Percentiles rank a stretch among this genome's conserved stretches.
Conservation (phyloP, 1,140 invertebrate species). For the Nasonia giraulti region DNA sequence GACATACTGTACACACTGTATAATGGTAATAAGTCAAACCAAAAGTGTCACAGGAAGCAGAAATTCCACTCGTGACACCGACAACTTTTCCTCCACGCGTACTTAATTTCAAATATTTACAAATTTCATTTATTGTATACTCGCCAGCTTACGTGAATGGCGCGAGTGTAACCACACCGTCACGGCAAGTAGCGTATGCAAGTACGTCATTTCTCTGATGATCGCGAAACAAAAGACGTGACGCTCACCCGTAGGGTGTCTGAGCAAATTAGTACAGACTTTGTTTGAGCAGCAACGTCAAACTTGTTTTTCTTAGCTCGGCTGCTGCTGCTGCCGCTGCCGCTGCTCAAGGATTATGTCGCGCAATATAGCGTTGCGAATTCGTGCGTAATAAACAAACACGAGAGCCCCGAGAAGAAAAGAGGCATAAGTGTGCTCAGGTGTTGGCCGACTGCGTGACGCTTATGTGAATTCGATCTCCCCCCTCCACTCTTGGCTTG, state of each 20-base stretch:
- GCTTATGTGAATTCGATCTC: not conserved
- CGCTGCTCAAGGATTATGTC: not conserved
- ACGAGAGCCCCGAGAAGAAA: not conserved
- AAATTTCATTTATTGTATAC: too few relatives aligned
- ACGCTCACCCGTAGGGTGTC: not conserved
- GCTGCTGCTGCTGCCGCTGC: not conserved
- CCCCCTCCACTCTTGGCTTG: too few relatives aligned
- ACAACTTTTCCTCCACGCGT: too few relatives aligned
- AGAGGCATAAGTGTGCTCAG: not conserved
- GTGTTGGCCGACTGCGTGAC: not conserved
- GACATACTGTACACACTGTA: too few relatives aligned
- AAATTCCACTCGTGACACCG: too few relatives aligned
- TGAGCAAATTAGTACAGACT: not conserved
- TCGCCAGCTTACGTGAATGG: too few relatives aligned
- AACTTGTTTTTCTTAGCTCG: not conserved
- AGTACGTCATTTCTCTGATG: too few relatives aligned
- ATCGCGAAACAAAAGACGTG: not conserved
- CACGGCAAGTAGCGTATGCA: too few relatives aligned
- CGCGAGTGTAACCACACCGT: too few relatives aligned
- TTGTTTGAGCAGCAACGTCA: not conserved
- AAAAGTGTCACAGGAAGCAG: too few relatives aligned
- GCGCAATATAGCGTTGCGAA: not conserved
- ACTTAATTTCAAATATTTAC: too few relatives aligned
- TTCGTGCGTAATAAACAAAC: slow-evolving; percentile 9
- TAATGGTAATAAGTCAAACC: too few relatives aligned